Base-by-base conservation (phyloP, 2,113 vertebrate species). In the Procavia capensis region DNA sequence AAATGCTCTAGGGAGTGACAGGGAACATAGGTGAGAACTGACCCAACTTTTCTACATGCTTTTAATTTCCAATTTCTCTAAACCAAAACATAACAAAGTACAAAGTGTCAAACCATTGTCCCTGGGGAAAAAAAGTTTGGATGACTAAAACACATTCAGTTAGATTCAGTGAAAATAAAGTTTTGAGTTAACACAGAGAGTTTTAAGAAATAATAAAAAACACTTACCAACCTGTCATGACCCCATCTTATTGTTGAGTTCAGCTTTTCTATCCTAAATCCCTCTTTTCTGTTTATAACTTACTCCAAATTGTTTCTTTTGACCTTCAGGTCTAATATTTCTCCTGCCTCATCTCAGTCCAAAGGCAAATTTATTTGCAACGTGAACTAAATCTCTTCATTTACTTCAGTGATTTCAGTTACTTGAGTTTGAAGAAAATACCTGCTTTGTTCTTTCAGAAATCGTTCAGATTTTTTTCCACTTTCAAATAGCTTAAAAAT, bases 351-450 rank as follows among this genome's bases (percentile, higher is more conserved):
- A 3, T 97, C 95, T 96, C 97, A 96, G 82, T 96, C 94, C 93
- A 97, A 97, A 97, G 91, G 89, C 6, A 14, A 97, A 96, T 96
- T 96, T 97, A 97, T 97, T 97, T 96, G 94, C 95, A 96, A 94
- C 97, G 97, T 96, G 94, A 97, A 89, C 97, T 96, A 96, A 97
- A 96, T 96, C 89, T 97, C 86, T 95, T 97, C 93, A 93, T 96
- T 95, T 96, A 97, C 86, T 95, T 97, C 93, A 93, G 97, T 95
- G 95, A 97, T 97, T 95, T 97, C 91, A 94, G 96, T 97, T 94
- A 96, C 95, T 96, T 82, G 91, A 95, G 75, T 97, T 94, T 95
- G 95, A 95, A 97, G 94, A 95, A 97, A 97, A 97, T 96, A 95
- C 89, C 95, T 91, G 82, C 82, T 95, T 96, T 97, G 89, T 91